Conservation (phyloP, 2,113 vertebrate species). For the Peucedramus taeniatus region DNA sequence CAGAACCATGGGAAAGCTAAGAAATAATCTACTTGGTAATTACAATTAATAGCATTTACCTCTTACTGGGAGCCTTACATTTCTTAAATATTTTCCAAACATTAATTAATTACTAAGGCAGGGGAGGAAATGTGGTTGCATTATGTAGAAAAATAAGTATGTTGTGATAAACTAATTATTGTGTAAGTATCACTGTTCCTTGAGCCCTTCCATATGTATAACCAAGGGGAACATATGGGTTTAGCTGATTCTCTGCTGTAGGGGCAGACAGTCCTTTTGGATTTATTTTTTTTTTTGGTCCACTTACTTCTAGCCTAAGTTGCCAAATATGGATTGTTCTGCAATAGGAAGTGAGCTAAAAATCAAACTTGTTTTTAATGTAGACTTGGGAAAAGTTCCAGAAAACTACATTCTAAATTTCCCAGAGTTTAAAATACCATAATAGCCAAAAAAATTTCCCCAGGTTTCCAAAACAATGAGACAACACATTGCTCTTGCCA, state of each 20-base stretch:
- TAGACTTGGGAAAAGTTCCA: not conserved
- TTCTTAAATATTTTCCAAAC: constrained; percentile 10
- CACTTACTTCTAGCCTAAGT: not conserved
- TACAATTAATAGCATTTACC: constrained; percentile 16
- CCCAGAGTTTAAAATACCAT: not conserved
- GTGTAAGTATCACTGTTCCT: not conserved
- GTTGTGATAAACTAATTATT: not conserved
- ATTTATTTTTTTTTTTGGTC: not conserved
- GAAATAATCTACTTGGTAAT: constrained; percentile 3
- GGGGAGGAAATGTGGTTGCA: not conserved
- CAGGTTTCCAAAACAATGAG: not conserved
- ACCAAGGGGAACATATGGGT: rapidly evolving
- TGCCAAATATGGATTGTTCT: not conserved
- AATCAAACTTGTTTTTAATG: not conserved
- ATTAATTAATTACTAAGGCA: not conserved
- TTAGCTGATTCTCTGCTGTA: not conserved
- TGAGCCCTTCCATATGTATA: rapidly evolving
- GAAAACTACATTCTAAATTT: not conserved
- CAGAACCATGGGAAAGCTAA: not conserved
- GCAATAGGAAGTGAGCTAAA: not conserved
- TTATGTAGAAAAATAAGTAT: not conserved
- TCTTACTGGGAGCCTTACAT: constrained; percentile 6
- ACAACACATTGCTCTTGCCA: not conserved
- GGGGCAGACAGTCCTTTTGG: not conserved
- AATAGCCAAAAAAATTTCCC: not conserved